Percentiles rank a stretch among this genome's conserved stretches.
phyloP scores from a whole-genome alignment of 2,888 invertebrate species.

The Dasysyrphus albostriatus region DNA sequence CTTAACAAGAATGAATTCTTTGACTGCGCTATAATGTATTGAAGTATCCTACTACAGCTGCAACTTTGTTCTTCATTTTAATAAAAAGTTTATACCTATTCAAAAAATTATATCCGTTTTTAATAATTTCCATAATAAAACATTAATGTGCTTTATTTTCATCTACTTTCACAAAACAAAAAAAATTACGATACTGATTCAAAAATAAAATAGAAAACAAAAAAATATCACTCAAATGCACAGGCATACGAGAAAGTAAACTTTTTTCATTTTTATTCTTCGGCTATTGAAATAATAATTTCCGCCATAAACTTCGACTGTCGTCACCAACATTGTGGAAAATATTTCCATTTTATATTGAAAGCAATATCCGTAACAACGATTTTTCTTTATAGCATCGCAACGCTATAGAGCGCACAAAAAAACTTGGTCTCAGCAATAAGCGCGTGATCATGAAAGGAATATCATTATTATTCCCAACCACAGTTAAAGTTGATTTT shows the following conservation, averaged over 20 bases:
- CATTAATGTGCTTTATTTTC: not conserved
- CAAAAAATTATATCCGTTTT: not conserved
- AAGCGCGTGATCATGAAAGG: constrained; percentile 39
- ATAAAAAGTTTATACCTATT: not conserved
- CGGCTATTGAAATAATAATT: constrained; percentile 48
- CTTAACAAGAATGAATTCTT: too few relatives aligned
- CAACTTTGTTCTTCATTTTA: not conserved
- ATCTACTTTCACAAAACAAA: not conserved
- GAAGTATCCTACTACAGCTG: not conserved
- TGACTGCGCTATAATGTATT: too few relatives aligned
- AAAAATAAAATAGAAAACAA: not conserved
- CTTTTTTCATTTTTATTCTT: constrained; percentile 21
- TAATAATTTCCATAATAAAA: not conserved
- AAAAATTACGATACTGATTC: not conserved
- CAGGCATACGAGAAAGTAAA: not conserved
- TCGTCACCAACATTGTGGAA: constrained; percentile 27
- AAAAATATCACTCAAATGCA: not conserved
- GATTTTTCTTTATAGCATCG: constrained; percentile 28
- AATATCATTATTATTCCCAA: constrained; percentile 35
- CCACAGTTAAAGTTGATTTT: constrained; percentile 25
- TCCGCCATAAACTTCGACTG: constrained; percentile 38
- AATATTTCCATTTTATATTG: constrained; percentile 63
- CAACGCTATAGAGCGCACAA: not conserved
- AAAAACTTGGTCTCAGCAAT: constrained; percentile 8
- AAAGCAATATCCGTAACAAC: constrained; percentile 57